phyloP scores from a whole-genome alignment of 2,797 vertebrate genomes.

The Oreonectes daqikongensis region DNA sequence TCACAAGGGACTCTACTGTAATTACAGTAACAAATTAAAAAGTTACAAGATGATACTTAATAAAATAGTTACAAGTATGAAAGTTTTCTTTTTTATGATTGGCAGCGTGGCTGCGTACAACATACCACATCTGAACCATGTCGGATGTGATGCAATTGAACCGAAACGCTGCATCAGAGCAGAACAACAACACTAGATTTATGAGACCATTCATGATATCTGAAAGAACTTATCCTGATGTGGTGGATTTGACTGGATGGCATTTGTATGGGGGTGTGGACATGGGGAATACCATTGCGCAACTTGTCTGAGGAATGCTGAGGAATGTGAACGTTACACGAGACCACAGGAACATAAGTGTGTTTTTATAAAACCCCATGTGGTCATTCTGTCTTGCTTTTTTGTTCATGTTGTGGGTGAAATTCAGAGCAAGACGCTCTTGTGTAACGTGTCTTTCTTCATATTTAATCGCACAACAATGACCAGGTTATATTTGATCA shows the following conservation, averaged over 20 bases:
- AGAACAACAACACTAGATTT: background rate
- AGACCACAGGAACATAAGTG: background rate
- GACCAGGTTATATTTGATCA: background rate
- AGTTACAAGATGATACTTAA: background rate
- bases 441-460: constrained; percentile 3
- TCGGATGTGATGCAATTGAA: no score
- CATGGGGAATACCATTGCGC: background rate
- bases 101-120: no score
- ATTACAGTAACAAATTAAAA: background rate
- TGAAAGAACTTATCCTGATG: background rate
- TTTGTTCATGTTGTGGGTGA: background rate
- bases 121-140: no score
- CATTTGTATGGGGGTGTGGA: background rate
- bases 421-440: background rate
- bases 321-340: constrained; percentile 33
- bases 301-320: constrained; percentile 15
- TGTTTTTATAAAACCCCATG: constrained; percentile 28
- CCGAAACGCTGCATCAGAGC: no score
- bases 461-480: background rate
- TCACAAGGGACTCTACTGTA: background rate
- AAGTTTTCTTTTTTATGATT: background rate
- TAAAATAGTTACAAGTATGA: background rate
- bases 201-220: background rate
- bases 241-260: background rate
- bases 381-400: background rate